A percentile compares a stretch with the other conserved stretches of the same genome.
These are phyloP conservation scores for Phania funesta DNA, from an alignment of 2,888 invertebrate genomes.

Conservation along the genomic window DNA sequence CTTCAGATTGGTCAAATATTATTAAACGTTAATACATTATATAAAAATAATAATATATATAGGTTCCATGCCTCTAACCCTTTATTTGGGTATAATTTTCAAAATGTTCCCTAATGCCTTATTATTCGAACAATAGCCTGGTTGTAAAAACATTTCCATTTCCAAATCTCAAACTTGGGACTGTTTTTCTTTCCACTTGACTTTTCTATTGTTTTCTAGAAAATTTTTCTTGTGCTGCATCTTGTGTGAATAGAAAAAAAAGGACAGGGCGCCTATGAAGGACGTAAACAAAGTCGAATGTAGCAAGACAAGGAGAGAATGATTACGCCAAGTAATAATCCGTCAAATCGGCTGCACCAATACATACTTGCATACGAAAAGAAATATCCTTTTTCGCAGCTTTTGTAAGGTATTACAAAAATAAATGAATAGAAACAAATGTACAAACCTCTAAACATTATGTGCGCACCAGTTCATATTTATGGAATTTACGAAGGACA, in stretches of 20 bases:
- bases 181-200: constrained; percentile 39
- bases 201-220: constrained; percentile 41
- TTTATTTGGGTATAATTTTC: no score
- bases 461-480: background rate
- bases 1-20: no score
- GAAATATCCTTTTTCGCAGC: constrained; percentile 73
- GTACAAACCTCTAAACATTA: background rate
- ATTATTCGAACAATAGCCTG: background rate
- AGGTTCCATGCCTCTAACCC: no score
- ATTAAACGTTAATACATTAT: no score
- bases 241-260: constrained; percentile 46
- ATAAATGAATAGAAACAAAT: background rate
- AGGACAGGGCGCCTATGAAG: constrained; percentile 34
- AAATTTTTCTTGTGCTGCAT: background rate
- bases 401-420: constrained; percentile 20
- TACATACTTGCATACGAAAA: background rate
- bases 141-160: background rate
- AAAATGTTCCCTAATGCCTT: no score
- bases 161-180: background rate
- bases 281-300: constrained; percentile 21
- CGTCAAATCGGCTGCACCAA: constrained; percentile 71
- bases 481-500: background rate
- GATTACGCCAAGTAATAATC: constrained; percentile 72
- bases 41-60: no score
- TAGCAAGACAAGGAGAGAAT: constrained; percentile 54